Percentiles rank a stretch among this genome's conserved stretches.
These are phyloP conservation scores for Phallusia fumigata DNA, from an alignment of 23 tunicate species.

Conservation along the genomic window DNA sequence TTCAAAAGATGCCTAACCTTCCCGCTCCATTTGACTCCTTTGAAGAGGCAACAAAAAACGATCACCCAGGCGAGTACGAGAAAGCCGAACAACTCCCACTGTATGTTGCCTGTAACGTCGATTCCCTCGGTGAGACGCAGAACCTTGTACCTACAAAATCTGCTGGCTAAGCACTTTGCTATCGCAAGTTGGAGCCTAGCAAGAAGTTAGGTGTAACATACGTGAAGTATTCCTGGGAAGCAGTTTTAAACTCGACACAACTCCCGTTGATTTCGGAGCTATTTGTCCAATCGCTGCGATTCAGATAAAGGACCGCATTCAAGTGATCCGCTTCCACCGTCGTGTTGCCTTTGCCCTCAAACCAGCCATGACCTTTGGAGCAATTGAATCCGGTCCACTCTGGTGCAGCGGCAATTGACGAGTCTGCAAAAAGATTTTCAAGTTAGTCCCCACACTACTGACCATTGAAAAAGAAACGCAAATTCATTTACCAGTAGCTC, in stretches of 20 bases:
- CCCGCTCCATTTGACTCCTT: constrained; percentile 89
- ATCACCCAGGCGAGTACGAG: constrained; percentile 68
- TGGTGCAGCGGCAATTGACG: constrained; percentile 15
- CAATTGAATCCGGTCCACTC: constrained; percentile 53
- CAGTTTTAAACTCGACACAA: constrained; percentile 48
- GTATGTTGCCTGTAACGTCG: constrained; percentile 50
- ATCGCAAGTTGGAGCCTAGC: neutral
- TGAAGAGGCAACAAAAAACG: constrained; percentile 70
- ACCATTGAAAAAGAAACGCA: too few species aligned
- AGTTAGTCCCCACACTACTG: too few species aligned
- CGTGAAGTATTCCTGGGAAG: constrained; percentile 83
- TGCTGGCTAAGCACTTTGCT: neutral
- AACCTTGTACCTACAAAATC: constrained; percentile 44
- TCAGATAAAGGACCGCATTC: constrained; percentile 12
- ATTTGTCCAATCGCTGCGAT: constrained; percentile 15
- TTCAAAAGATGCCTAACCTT: constrained; percentile 33
- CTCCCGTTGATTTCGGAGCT: constrained; percentile 43
- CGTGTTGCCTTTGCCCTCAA: constrained; percentile 20
- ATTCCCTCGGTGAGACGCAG: constrained; percentile 46
- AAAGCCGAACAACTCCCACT: constrained; percentile 49
- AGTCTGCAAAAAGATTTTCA: neutral
- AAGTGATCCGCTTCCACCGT: neutral
- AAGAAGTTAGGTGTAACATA: neutral
- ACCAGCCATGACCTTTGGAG: constrained; percentile 49
- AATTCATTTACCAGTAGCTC: too few species aligned